A percentile compares a stretch with the other conserved stretches of the same genome.
phyloP scores from a whole-genome alignment of 1,140 invertebrate species.

The Drosophila parvula region DNA sequence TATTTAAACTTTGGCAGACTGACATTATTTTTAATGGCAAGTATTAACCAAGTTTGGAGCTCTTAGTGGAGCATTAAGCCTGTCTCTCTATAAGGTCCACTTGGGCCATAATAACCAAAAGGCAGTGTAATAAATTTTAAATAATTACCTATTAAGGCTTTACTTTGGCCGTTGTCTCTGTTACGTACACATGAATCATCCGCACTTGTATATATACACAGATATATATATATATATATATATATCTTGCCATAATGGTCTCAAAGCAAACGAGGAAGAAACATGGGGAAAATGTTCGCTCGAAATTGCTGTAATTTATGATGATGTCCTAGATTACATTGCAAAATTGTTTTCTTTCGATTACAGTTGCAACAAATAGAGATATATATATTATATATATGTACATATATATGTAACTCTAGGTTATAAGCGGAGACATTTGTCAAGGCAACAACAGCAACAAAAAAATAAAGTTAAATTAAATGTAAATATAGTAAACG shows the following conservation, averaged over 20 bases:
- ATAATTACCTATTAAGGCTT: slow-evolving; percentile 83
- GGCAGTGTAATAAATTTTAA: slow-evolving; percentile 82
- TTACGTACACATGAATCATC: slow-evolving; percentile 40
- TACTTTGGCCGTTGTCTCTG: slow-evolving; percentile 45
- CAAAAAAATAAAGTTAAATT: slow-evolving; percentile 66
- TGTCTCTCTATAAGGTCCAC: slow-evolving; percentile 39
- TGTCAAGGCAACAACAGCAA: slow-evolving; percentile 39
- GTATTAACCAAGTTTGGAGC: neutral
- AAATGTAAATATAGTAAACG: slow-evolving; percentile 81
- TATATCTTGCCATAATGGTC: slow-evolving; percentile 60
- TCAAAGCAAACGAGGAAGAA: slow-evolving; percentile 43
- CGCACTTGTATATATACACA: slow-evolving; percentile 17
- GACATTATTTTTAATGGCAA: slow-evolving; percentile 9
- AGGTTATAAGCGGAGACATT: slow-evolving; percentile 11
- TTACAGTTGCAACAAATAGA: slow-evolving; percentile 48
- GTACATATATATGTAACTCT: slow-evolving; percentile 9
- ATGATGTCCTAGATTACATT: slow-evolving; percentile 84
- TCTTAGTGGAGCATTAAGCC: slow-evolving; percentile 26
- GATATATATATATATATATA: slow-evolving; percentile 15
- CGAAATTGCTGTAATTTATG: slow-evolving; percentile 82
- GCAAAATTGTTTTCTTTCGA: slow-evolving; percentile 83
- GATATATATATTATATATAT: slow-evolving; percentile 7
- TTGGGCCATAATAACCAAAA: slow-evolving; percentile 59
- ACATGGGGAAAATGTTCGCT: slow-evolving; percentile 63
- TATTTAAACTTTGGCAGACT: neutral